A percentile compares a stretch with the other conserved stretches of the same genome.
phyloP scores from a whole-genome alignment of 2,113 vertebrate species.

The Callospermophilus lateralis region DNA sequence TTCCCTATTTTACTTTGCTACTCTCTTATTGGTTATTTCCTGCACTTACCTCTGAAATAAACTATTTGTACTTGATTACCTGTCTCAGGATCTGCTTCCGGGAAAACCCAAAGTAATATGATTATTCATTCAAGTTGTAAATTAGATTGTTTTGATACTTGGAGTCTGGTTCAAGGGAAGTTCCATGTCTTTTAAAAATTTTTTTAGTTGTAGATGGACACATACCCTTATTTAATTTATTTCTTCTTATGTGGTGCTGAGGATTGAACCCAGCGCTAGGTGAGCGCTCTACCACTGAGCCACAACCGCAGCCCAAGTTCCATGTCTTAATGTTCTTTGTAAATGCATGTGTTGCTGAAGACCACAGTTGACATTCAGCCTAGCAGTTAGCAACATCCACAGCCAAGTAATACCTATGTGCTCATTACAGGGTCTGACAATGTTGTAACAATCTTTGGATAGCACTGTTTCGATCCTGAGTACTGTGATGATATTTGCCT shows the following conservation, averaged over 20 bases:
- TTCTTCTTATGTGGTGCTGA: no score
- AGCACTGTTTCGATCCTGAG: neutral
- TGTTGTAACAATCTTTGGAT: slow-evolving; percentile 33
- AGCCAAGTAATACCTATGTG: neutral
- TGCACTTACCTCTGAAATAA: neutral
- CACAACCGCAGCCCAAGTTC: neutral
- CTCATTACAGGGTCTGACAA: neutral
- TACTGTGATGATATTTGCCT: slow-evolving; percentile 25
- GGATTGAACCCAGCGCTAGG: no score
- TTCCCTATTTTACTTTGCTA: slow-evolving; percentile 3
- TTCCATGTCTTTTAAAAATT: neutral
- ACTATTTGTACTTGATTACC: slow-evolving; percentile 14
- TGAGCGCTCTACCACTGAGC: no score
- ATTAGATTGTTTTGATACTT: neutral
- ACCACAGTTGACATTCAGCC: neutral
- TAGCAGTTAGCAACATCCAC: neutral
- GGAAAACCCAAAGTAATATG: slow-evolving; percentile 20
- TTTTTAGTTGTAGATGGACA: no score
- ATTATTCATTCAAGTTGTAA: neutral
- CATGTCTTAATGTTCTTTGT: neutral
- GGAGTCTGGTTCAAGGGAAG: neutral
- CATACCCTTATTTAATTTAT: no score
- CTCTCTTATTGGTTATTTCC: neutral
- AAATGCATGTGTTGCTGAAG: neutral
- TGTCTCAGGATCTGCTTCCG: slow-evolving; percentile 11